Percentiles rank a stretch among this genome's conserved stretches.
Conservation (phyloP, 2,888 invertebrate species). For the Cerastis leucographa region DNA sequence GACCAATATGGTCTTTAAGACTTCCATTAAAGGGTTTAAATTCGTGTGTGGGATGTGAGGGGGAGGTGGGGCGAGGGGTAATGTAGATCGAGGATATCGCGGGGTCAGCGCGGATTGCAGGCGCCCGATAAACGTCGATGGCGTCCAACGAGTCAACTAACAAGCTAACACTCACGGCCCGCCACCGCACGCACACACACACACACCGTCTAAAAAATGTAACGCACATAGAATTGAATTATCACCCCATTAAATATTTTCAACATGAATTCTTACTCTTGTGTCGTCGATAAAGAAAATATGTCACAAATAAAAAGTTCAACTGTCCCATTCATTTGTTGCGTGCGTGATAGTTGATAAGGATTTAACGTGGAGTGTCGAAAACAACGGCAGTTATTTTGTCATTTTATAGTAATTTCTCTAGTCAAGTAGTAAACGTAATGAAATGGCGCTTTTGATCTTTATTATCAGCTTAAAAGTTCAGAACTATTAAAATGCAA, state of each 20-base stretch:
- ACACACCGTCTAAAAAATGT: slow-evolving; percentile 49
- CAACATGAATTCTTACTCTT: slow-evolving; percentile 69
- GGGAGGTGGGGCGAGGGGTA: slow-evolving; percentile 79
- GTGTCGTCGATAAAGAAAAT: slow-evolving; percentile 69
- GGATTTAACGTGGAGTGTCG: slow-evolving; percentile 76
- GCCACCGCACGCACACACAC: slow-evolving; percentile 34
- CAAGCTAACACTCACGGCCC: slow-evolving; percentile 70
- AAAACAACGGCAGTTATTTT: slow-evolving; percentile 75
- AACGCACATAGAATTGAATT: slow-evolving; percentile 67
- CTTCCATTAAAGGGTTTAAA: slow-evolving; percentile 73
- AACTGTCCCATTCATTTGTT: slow-evolving; percentile 79
- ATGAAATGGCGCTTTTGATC: slow-evolving; percentile 41
- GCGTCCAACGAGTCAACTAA: slow-evolving; percentile 78
- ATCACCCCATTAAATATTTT: slow-evolving; percentile 69
- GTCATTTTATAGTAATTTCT: slow-evolving; percentile 65
- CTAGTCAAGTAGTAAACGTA: slow-evolving; percentile 24
- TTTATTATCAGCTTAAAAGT: slow-evolving; percentile 42
- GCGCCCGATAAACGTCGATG: slow-evolving; percentile 87
- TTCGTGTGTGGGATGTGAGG: slow-evolving; percentile 67
- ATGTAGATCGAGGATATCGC: slow-evolving; percentile 89
- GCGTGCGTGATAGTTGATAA: slow-evolving; percentile 82
- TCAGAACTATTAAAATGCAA: slow-evolving; percentile 34
- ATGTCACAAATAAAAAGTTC: slow-evolving; percentile 74
- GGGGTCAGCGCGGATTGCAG: slow-evolving; percentile 90
- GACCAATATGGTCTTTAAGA: slow-evolving; percentile 79